Conservation (phyloP, 2,888 invertebrate genomes). For the Athripsodes cinereus region DNA sequence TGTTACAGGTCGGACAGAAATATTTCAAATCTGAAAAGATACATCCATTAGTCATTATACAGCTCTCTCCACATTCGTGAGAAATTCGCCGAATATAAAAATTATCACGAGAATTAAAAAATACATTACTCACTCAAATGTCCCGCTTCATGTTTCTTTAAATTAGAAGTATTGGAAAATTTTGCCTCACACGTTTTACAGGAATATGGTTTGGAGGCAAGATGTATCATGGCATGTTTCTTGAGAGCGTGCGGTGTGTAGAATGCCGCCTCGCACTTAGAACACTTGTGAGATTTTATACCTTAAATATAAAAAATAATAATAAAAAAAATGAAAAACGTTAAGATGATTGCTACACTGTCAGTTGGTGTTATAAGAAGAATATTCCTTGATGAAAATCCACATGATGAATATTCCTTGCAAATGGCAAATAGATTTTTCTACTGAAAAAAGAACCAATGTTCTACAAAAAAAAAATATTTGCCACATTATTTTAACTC, state of each 20-base stretch:
- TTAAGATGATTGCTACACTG: too few species aligned
- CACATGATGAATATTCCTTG: too few species aligned
- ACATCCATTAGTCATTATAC: too few species aligned
- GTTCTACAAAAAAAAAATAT: too few species aligned
- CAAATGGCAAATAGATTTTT: too few species aligned
- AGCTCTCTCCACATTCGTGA: not conserved
- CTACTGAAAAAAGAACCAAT: too few species aligned
- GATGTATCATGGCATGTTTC: conserved; percentile 58
- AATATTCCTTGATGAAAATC: too few species aligned
- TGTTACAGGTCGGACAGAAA: not conserved
- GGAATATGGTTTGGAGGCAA: conserved; percentile 54
- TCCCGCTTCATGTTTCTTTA: conserved; percentile 54
- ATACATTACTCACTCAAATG: not conserved
- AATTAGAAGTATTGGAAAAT: conserved; percentile 59
- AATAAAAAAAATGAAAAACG: too few species aligned
- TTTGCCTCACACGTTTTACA: conserved; percentile 55
- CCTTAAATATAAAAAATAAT: conserved; percentile 33
- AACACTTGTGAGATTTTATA: conserved; percentile 51
- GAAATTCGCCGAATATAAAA: not conserved
- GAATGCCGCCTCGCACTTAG: conserved; percentile 57
- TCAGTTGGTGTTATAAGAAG: too few species aligned
- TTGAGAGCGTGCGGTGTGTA: conserved; percentile 52
- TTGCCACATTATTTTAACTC: too few species aligned
- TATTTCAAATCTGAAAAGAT: not conserved
- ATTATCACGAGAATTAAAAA: not conserved